These are phyloP conservation scores for Drosophila azteca DNA, from an alignment of 1,140 invertebrate species.

Conservation along the genomic window DNA sequence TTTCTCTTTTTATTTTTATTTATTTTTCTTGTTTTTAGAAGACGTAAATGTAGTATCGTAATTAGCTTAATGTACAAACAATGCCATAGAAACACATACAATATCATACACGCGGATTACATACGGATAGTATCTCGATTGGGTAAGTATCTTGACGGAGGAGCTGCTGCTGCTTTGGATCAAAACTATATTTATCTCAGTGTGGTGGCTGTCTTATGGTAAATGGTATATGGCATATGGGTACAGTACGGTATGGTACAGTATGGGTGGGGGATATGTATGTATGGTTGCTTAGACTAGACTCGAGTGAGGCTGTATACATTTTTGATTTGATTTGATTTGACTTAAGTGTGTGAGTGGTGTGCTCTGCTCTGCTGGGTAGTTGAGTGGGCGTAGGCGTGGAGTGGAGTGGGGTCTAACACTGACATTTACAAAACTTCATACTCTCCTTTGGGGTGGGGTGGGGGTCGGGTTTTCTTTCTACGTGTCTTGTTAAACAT, in stretches of 20 bases:
- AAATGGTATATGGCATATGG: slow-evolving; percentile 9
- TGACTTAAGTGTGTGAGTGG: slow-evolving; percentile 2
- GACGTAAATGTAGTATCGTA: slow-evolving; percentile 69
- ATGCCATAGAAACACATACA: slow-evolving; percentile 54
- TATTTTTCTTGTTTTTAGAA: slow-evolving; percentile 29
- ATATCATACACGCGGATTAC: slow-evolving; percentile 47
- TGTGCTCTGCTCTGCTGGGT: not conserved
- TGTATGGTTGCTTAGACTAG: slow-evolving; percentile 78
- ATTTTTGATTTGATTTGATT: slow-evolving; percentile 40
- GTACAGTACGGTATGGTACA: not conserved
- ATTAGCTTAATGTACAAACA: slow-evolving; percentile 61
- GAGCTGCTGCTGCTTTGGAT: slow-evolving; percentile 15
- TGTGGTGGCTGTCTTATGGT: slow-evolving; percentile 44
- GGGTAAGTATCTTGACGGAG: slow-evolving; percentile 22
- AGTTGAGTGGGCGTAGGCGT: too few relatives aligned
- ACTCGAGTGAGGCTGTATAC: slow-evolving; percentile 48
- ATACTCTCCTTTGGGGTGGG: slow-evolving; percentile 4
- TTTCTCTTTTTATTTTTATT: not conserved
- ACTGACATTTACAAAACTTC: slow-evolving; percentile 47
- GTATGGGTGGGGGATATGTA: slow-evolving; percentile 68
- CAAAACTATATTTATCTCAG: slow-evolving; percentile 53
- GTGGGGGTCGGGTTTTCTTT: slow-evolving; percentile 19
- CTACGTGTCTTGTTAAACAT: slow-evolving; percentile 57
- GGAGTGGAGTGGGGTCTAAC: slow-evolving; percentile 20
- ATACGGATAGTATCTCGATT: slow-evolving; percentile 2